Evolutionary conservation across 2,797 vertebrate species (phyloP).

Genomic region (Coregonus ussuriensis): DNA sequence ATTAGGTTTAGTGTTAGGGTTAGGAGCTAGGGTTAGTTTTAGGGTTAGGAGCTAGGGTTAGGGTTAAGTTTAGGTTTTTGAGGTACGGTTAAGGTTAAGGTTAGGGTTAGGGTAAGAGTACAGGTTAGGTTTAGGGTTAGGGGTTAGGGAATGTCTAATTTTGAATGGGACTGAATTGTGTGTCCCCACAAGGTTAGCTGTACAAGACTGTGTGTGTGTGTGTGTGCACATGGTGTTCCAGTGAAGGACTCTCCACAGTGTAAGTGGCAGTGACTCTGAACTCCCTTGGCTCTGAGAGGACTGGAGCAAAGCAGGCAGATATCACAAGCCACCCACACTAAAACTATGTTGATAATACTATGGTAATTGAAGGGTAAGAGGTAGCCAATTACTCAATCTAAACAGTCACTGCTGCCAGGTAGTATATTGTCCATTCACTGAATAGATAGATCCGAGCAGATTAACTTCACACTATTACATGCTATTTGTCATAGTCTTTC

Average conservation of each 20-base stretch:
- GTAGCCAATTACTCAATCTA: neutral
- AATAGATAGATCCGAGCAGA: neutral
- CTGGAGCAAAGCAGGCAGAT: neutral
- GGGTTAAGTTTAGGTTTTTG: too few species aligned
- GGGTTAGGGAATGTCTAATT: too few species aligned
- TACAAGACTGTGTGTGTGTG: slow-evolving; percentile 4
- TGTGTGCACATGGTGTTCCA: neutral
- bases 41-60: too few species aligned
- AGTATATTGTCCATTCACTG: neutral
- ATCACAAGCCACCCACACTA: neutral
- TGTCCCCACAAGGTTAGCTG: too few species aligned
- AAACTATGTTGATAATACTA: neutral
- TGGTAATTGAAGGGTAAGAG: neutral
- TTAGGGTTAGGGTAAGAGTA: too few species aligned
- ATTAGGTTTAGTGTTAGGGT: too few species aligned
- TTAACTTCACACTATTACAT: neutral
- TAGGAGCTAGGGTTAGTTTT: too few species aligned
- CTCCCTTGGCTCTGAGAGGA: slow-evolving; percentile 6
- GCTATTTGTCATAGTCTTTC: neutral
- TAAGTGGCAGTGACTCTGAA: slow-evolving; percentile 1
- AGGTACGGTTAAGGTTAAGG: too few species aligned
- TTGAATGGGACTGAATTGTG: too few species aligned
- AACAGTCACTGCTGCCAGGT: neutral
- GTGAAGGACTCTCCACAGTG: neutral
- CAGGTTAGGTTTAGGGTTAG: too few species aligned